Conservation (phyloP, 2,113 vertebrate genomes). For the Synchiropus splendidus region DNA sequence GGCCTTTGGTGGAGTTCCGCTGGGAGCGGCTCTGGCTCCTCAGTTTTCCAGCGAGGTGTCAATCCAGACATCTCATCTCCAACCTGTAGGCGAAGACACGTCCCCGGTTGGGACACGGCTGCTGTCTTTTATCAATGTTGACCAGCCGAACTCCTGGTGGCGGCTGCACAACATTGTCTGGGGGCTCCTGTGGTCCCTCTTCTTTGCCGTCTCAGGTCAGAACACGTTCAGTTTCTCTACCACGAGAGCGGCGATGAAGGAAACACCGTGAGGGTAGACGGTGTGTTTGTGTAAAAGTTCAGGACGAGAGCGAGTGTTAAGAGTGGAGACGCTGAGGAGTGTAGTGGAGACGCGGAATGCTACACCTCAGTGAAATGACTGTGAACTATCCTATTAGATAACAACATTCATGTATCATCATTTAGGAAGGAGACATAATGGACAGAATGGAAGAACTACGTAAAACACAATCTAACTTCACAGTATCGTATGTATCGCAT, state of each 20-base stretch:
- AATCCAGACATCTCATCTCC: slow-evolving; percentile 37
- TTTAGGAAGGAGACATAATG: no score
- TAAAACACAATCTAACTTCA: no score
- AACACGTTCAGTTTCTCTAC: slow-evolving; percentile 23
- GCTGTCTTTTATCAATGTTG: slow-evolving; percentile 63
- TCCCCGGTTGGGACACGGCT: slow-evolving; percentile 48
- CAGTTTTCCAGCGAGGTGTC: slow-evolving; percentile 38
- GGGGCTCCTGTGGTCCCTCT: slow-evolving; percentile 44
- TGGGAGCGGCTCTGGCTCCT: slow-evolving; percentile 34
- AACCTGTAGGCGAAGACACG: slow-evolving; percentile 24
- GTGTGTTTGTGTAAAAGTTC: no score
- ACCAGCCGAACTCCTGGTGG: slow-evolving; percentile 46
- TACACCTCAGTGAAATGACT: no score
- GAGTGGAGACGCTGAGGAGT: no score
- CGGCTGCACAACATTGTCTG: slow-evolving; percentile 28
- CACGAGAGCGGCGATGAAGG: slow-evolving; percentile 52
- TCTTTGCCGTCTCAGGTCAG: slow-evolving; percentile 63
- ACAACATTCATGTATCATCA: no score
- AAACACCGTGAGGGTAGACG: slow-evolving; percentile 48
- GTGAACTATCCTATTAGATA: no score
- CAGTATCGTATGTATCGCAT: no score
- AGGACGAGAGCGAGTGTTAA: no score
- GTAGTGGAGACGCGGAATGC: no score
- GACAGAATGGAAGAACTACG: no score
- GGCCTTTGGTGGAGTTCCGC: slow-evolving; percentile 34